A percentile compares a stretch with the other conserved stretches of the same genome.
Evolutionary conservation across 2,797 vertebrate genomes (phyloP).

Genomic region (Gadopsis bispinosus): DNA sequence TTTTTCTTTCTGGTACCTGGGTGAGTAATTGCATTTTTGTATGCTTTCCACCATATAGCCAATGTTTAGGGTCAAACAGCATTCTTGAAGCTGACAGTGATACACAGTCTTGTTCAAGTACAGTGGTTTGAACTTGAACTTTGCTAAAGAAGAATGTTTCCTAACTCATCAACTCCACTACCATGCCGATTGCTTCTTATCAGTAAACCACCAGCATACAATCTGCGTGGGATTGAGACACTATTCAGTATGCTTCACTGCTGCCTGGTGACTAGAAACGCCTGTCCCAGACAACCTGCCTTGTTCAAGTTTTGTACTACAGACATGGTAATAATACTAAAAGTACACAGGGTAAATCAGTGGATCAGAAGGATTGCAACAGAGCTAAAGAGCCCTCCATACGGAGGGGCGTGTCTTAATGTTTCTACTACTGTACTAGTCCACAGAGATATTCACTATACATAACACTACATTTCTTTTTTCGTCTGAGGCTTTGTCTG

Average conservation of each 20-base stretch:
- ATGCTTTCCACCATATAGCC: neutral
- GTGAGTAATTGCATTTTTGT: slow-evolving; percentile 13
- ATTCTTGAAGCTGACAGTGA: slow-evolving; percentile 30
- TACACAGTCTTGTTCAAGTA: slow-evolving; percentile 22
- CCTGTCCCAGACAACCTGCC: slow-evolving; percentile 30
- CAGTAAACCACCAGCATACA: slow-evolving; percentile 28
- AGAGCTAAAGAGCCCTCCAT: neutral
- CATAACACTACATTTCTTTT: slow-evolving; percentile 5
- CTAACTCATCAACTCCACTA: slow-evolving; percentile 32
- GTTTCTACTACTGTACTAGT: neutral
- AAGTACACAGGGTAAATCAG: neutral
- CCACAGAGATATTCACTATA: slow-evolving; percentile 14
- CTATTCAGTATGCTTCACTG: slow-evolving; percentile 10
- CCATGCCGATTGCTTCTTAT: slow-evolving; percentile 37
- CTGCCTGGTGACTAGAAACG: slow-evolving; percentile 46
- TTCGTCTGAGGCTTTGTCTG: slow-evolving; percentile 3
- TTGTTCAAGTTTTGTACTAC: slow-evolving; percentile 8
- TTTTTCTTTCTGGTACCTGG: neutral
- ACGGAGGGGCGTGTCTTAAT: neutral
- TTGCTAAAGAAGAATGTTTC: slow-evolving; percentile 27
- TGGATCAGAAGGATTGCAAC: neutral
- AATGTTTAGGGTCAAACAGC: slow-evolving; percentile 9
- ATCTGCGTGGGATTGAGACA: slow-evolving; percentile 43
- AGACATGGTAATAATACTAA: neutral
- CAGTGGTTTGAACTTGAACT: slow-evolving; percentile 37